A percentile compares a stretch with the other conserved stretches of the same genome.
phyloP scores from a whole-genome alignment of 2,113 vertebrate genomes.

The Eubucco bourcierii region DNA sequence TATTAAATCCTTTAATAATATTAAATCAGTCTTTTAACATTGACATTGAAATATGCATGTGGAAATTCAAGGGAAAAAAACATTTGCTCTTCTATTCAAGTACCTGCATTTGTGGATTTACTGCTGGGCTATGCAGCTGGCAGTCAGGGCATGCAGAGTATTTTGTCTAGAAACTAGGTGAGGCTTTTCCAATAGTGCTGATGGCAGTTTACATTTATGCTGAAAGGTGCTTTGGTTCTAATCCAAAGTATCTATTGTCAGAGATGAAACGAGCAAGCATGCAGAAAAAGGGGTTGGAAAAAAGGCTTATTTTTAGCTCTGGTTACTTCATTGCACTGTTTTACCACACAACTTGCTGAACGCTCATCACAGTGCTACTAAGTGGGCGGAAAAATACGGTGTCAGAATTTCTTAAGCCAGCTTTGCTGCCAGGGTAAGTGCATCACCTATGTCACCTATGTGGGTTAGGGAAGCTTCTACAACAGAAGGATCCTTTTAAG shows the following conservation, averaged over 20 bases:
- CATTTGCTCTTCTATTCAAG: not conserved
- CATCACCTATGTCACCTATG: not conserved
- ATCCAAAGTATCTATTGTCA: not conserved
- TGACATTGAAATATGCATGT: not conserved
- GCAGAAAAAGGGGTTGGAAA: not conserved
- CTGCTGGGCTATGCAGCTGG: not conserved
- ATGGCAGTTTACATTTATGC: not conserved
- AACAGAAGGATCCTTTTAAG: not conserved
- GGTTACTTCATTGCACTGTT: not conserved
- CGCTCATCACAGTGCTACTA: not conserved
- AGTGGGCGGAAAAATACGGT: not conserved
- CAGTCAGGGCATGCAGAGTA: not conserved
- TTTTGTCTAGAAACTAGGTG: not conserved
- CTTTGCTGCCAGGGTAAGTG: not conserved
- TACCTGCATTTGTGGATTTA: not conserved
- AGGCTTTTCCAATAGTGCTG: not conserved
- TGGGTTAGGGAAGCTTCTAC: not conserved
- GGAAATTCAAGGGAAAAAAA: not conserved
- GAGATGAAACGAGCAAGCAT: not conserved
- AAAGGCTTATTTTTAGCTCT: conserved; percentile 12
- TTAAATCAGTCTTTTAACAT: not conserved
- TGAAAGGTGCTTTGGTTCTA: not conserved
- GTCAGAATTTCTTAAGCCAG: not conserved
- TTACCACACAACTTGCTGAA: not conserved
- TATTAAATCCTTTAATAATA: not conserved